Evolutionary conservation across 2,888 invertebrate species (phyloP), one percentile per base, ranked within the genome.

Genomic region (Pterostichus madidus): DNA sequence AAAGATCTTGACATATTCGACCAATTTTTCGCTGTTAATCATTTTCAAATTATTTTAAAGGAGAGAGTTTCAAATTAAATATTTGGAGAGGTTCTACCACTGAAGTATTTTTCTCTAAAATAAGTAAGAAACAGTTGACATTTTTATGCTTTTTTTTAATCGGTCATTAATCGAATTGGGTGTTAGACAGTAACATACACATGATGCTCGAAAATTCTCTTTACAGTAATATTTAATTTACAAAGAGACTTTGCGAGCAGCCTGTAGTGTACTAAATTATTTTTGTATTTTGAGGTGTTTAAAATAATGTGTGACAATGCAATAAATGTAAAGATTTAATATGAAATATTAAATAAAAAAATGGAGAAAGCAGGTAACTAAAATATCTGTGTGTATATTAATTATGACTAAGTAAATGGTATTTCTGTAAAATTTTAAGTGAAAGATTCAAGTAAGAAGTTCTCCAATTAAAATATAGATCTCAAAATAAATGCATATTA

Each of bases 401-500:
- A 61, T 31, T 31, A 61, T 61, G 32, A 61, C 8, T 71, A 71
- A 71, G 68, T 71, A 71, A 56, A 44, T 17, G 68, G 68, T 71
- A 71, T 71, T 71, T 71, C 68, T 44, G 39, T 71, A 71, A 71
- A 71, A 71, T 71, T 71, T 13, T 44, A 71, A 71, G 44, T 44
- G 15, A 64, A 71, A 71, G 68, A 71, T 71, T 71, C 68, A 71
- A 71, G 68, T 39, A 71, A 24, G 68, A 44, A 17, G 39, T 39
- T 56, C 68, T 71, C 64, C 49, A 5, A 13, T 11, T 32, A 32
- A 32, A 56, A 39, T 71, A 71, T n/a, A 44, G 68, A 71, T 71
- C 68, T 71, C 68, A 71, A 15, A 64, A 64, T 64, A 64, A 64
- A 64, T 64, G n/a, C 64, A 64, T 64, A 11, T 61, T 61, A 32